Evolutionary conservation across 37 sponge, comb jelly and placozoan genomes (phyloP), one percentile per base, ranked within the genome.

Genomic region (Oopsacas minuta): DNA sequence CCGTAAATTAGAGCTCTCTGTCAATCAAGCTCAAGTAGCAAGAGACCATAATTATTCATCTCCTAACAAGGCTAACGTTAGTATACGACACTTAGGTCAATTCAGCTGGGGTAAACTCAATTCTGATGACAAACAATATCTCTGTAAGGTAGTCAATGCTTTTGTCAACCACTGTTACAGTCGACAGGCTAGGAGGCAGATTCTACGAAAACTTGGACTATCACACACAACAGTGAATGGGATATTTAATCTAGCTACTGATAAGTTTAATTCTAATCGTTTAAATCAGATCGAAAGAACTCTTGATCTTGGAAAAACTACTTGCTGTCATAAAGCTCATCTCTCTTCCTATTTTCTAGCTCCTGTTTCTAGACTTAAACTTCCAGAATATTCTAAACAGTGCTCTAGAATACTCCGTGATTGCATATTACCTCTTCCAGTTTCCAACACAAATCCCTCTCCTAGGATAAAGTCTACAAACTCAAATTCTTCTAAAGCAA

Each of bases 311-410:
- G 75, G 75, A 61, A 3, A 12, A 12, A 61, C 75, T 5, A 61
- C 75, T 34, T 61, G 75, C 30, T 61, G 75, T 34, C 75, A 61
- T 12, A 61, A 61, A n/a, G 75, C 75, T 3, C 75, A 61, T 61
- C 75, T 61, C 75, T 20, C 75, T 12, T 61, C 75, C 20, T n/a
- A 61, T 12, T 61, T 61, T n/a, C 30, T 61, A n/a, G 75, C 75
- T 12, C 75, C 75, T 3, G 75, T 61, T 7, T 61, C 75, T 61
- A 25, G 75, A 12, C 30, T 61, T 5, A 61, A 25, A 5, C 75
- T 61, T 20, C 75, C 75, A 12, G 75, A 61, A 61, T 61, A 61
- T 12, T 61, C 75, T 34, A 61, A 61, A 61, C 75, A 61, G 75
- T 61, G 75, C 22, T 25, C 75, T 34, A 61, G 28, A 61, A 10